Evolutionary conservation across 2,888 invertebrate species (phyloP).

Genomic region (Lycophotia porphyrea): DNA sequence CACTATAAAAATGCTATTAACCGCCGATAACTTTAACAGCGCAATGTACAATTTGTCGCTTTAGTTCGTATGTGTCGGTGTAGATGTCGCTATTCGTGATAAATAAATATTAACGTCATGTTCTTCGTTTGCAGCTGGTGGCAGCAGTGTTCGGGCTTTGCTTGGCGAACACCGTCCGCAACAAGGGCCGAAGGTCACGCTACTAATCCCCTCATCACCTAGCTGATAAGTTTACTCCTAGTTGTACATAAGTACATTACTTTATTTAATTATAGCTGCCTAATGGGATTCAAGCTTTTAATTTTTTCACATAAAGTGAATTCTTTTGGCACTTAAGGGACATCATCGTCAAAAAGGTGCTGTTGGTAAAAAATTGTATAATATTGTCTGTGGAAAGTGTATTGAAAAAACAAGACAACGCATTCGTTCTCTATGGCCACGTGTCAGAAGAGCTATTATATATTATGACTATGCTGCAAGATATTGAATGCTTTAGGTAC

Average conservation of each 20-base stretch:
- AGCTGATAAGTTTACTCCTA: constrained; percentile 53
- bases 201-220: constrained; percentile 72
- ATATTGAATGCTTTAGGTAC: not conserved
- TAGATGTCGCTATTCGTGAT: not conserved
- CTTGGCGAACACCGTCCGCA: constrained; percentile 95
- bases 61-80: not conserved
- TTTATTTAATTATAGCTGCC: constrained; percentile 38
- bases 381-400: not conserved
- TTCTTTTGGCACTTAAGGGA: not conserved
- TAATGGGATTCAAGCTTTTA: constrained; percentile 16
- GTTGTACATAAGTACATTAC: constrained; percentile 51
- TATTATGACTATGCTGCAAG: not conserved
- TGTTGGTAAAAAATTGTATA: not conserved
- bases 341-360: too few relatives aligned
- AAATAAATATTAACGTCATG: not conserved
- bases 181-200: constrained; percentile 91
- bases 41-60: not conserved
- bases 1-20: too few relatives aligned
- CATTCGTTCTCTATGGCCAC: not conserved
- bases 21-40: not conserved
- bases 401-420: not conserved
- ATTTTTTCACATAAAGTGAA: constrained; percentile 9
- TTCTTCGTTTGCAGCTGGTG: constrained; percentile 88
- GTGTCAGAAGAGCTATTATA: not conserved
- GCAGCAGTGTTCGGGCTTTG: constrained; percentile 96